A percentile compares a stretch with the other conserved stretches of the same genome.
Evolutionary conservation across 2,888 invertebrate species (phyloP).

Genomic region (Oxytorus armatus): DNA sequence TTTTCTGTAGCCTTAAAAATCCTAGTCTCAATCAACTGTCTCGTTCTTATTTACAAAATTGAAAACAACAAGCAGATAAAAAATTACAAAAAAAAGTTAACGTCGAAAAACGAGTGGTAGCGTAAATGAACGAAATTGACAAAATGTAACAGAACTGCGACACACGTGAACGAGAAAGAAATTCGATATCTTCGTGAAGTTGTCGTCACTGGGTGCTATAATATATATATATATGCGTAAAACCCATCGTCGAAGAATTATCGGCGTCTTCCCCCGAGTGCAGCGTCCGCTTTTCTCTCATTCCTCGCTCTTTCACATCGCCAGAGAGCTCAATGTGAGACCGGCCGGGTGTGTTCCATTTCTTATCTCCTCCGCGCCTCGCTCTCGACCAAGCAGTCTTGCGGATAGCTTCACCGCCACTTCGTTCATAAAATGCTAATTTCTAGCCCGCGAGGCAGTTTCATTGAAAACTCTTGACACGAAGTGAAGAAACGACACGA

Average conservation of each 20-base stretch:
- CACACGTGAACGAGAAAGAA: conserved; percentile 1
- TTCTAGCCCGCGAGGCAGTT: conserved; percentile 67
- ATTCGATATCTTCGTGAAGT: conserved; percentile 21
- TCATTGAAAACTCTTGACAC: conserved; percentile 69
- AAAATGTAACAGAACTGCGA: conserved; percentile 9
- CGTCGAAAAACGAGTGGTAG: too few species aligned
- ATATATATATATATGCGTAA: conserved; percentile 24
- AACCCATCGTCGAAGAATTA: conserved; percentile 47
- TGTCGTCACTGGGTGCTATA: neutral
- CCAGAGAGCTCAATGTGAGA: neutral
- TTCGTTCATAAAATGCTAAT: conserved; percentile 70
- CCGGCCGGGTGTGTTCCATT: conserved; percentile 60
- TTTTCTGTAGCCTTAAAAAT: too few species aligned
- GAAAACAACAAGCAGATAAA: neutral
- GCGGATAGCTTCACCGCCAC: conserved; percentile 45
- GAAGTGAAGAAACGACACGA: conserved; percentile 40
- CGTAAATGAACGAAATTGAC: conserved; percentile 8
- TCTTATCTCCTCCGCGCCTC: conserved; percentile 60
- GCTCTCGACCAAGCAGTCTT: conserved; percentile 40
- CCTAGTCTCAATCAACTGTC: too few species aligned
- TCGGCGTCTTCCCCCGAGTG: conserved; percentile 39
- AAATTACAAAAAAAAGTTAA: neutral
- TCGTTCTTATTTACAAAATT: too few species aligned
- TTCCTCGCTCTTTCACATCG: neutral
- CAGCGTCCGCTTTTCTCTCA: too few species aligned